phyloP scores from a whole-genome alignment of 2,888 invertebrate genomes.

The Proisotoma minuta region DNA sequence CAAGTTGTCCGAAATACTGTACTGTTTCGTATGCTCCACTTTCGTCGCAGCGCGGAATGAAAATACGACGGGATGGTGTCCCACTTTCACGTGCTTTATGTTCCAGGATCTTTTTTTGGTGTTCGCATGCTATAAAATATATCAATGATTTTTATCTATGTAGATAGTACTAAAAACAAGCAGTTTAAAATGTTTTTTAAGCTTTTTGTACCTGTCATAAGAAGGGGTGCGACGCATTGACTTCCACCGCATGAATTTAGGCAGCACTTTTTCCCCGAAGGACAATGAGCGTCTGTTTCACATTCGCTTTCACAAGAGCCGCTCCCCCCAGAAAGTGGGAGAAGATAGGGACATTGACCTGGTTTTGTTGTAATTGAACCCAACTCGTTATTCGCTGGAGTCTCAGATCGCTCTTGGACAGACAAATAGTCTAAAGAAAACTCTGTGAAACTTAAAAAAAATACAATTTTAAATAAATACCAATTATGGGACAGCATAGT shows the following conservation, averaged over 20 bases:
- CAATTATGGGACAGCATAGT: slow-evolving; percentile 42
- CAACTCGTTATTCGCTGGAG: no score
- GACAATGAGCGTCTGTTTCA: slow-evolving; percentile 70
- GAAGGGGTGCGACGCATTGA: slow-evolving; percentile 67
- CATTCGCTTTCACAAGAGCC: slow-evolving; percentile 73
- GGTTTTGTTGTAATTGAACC: no score
- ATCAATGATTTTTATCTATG: not conserved
- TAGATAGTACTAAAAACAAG: not conserved
- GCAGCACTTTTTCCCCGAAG: slow-evolving; percentile 66
- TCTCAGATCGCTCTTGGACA: no score
- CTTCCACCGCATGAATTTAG: slow-evolving; percentile 80
- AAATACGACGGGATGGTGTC: slow-evolving; percentile 68
- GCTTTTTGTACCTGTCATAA: slow-evolving; percentile 52
- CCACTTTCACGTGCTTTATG: slow-evolving; percentile 67
- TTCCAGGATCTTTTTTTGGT: slow-evolving; percentile 56
- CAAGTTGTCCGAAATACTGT: slow-evolving; percentile 26
- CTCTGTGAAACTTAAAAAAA: no score
- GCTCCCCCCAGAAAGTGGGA: slow-evolving; percentile 59
- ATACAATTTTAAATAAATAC: no score
- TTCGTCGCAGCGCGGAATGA: slow-evolving; percentile 66
- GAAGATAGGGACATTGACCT: slow-evolving; percentile 78
- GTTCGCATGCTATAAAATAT: slow-evolving; percentile 60
- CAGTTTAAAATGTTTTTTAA: not conserved
- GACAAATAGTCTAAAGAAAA: no score
- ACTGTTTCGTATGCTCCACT: slow-evolving; percentile 66